Percentiles rank a stretch among this genome's conserved stretches.
These are phyloP conservation scores for Mantis religiosa DNA, from an alignment of 2,888 invertebrate genomes.

Conservation along the genomic window DNA sequence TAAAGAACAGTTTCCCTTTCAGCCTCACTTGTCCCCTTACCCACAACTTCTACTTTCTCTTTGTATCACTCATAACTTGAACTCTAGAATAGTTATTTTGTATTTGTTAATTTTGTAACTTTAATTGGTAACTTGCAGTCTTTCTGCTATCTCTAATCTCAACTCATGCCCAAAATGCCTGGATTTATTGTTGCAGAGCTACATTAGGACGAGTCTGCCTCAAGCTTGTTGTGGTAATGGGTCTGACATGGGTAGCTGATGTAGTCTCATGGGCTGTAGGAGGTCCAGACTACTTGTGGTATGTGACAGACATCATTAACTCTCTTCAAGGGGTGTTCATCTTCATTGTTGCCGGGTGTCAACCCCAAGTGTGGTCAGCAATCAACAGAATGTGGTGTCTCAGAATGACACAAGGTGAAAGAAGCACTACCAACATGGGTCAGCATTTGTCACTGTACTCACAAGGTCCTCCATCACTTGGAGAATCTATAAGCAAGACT, in stretches of 20 bases:
- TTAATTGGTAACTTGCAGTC: too few species aligned
- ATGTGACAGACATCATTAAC: conserved; percentile 79
- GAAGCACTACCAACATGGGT: conserved; percentile 27
- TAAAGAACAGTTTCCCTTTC: too few species aligned
- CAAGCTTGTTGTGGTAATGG: conserved; percentile 80
- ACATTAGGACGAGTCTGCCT: conserved; percentile 79
- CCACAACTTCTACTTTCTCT: too few species aligned
- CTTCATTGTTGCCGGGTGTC: conserved; percentile 83
- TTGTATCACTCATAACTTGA: too few species aligned
- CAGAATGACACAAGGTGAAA: conserved; percentile 48
- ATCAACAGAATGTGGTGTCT: conserved; percentile 63
- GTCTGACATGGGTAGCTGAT: conserved; percentile 73
- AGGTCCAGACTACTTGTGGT: conserved; percentile 77
- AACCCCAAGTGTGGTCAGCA: conserved; percentile 74
- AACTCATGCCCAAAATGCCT: too few species aligned
- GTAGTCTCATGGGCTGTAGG: conserved; percentile 80
- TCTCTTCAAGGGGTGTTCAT: conserved; percentile 84
- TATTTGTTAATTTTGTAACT: too few species aligned
- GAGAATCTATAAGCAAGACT: conserved; percentile 63
- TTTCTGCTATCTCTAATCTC: too few species aligned
- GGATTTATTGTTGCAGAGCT: conserved; percentile 53
- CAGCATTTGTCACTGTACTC: conserved; percentile 63
- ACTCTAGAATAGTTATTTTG: too few species aligned
- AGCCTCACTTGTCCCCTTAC: too few species aligned
- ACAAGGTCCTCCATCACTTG: conserved; percentile 77